Evolutionary conservation across 2,113 vertebrate genomes (phyloP).

Genomic region (Ailurus styani): DNA sequence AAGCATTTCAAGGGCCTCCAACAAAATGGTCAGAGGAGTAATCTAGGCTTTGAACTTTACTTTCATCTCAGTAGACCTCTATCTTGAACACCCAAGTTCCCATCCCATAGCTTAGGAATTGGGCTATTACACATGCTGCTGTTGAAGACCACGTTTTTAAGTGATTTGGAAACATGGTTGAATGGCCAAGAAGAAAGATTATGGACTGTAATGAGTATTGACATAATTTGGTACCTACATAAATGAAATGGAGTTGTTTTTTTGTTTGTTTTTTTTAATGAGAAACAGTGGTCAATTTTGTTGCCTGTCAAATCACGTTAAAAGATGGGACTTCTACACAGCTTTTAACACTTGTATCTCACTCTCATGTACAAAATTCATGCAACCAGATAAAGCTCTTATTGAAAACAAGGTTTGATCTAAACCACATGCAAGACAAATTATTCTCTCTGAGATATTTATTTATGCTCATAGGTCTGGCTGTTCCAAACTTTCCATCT

Average conservation of each 20-base stretch:
- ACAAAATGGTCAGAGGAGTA: not conserved
- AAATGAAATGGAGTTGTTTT: not conserved
- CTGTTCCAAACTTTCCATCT: not conserved
- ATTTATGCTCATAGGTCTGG: not conserved
- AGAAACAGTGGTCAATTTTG: not conserved
- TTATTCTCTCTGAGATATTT: not conserved
- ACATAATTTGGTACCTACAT: not conserved
- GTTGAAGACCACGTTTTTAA: not conserved
- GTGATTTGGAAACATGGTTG: not conserved
- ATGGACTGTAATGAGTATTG: not conserved
- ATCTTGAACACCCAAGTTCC: not conserved
- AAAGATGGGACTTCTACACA: not conserved
- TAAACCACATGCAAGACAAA: not conserved
- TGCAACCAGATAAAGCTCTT: not conserved
- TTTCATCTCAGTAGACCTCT: not conserved
- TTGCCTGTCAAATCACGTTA: not conserved
- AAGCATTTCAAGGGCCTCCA: not conserved
- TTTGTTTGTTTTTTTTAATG: not conserved
- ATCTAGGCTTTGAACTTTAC: not conserved
- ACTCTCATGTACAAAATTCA: not conserved
- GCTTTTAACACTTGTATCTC: not conserved
- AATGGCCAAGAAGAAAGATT: not conserved
- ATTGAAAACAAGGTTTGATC: not conserved
- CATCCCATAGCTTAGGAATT: not conserved
- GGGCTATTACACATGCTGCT: not conserved